Percentiles rank a stretch among this genome's conserved stretches.
These are phyloP conservation scores for Erpetoichthys calabaricus DNA, from an alignment of 2,797 vertebrate genomes.

Conservation along the genomic window DNA sequence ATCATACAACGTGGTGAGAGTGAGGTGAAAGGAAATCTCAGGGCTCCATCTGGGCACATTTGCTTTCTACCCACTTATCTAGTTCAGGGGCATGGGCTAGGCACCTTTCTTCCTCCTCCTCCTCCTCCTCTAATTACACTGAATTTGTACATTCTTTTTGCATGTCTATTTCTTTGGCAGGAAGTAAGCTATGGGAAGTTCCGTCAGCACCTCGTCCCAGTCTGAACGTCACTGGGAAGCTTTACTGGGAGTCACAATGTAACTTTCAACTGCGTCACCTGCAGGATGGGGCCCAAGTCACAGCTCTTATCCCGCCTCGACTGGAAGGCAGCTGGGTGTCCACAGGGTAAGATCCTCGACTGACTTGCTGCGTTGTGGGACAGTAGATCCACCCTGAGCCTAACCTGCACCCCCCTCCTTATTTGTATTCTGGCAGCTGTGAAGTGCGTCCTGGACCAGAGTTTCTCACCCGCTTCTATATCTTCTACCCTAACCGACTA, in stretches of 20 bases:
- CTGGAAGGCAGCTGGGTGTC: constrained; percentile 76
- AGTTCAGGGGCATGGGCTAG: no score
- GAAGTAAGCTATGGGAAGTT: constrained; percentile 47
- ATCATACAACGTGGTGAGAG: no score
- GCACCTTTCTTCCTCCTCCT: no score
- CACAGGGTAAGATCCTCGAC: constrained; percentile 45
- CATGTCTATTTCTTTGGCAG: constrained; percentile 11
- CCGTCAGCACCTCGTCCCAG: constrained; percentile 30
- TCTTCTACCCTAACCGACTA: constrained; percentile 60
- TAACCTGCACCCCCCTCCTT: neutral
- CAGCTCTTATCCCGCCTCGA: constrained; percentile 50
- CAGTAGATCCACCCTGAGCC: neutral
- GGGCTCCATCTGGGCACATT: no score
- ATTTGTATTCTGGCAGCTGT: constrained; percentile 43
- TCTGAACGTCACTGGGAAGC: constrained; percentile 22
- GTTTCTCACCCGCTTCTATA: constrained; percentile 76
- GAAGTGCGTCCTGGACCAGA: constrained; percentile 77
- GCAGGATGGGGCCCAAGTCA: constrained; percentile 46
- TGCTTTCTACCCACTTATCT: no score
- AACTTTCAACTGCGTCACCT: constrained; percentile 51
- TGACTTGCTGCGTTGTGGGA: no score
- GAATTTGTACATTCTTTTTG: no score
- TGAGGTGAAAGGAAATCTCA: no score
- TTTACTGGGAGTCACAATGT: constrained; percentile 57
- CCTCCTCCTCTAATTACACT: no score